Evolutionary conservation across 2,888 invertebrate genomes (phyloP).

Genomic region (Cartodere bifasciata): DNA sequence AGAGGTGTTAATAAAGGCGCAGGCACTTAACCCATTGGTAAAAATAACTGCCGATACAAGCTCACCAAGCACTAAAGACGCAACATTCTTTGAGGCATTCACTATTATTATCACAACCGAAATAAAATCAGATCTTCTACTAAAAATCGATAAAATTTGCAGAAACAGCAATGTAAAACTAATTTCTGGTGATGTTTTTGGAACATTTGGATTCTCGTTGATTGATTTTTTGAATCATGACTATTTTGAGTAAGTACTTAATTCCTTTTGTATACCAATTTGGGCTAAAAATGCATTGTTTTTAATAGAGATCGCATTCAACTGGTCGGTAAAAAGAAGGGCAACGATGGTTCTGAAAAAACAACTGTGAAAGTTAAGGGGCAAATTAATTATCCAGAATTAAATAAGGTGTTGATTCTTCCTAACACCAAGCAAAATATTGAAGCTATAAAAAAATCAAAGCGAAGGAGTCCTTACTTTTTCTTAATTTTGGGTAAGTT

Average conservation of each 20-base stretch:
- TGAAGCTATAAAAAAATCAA: conserved; percentile 44
- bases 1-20: conserved; percentile 64
- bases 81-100: conserved; percentile 60
- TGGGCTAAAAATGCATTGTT: conserved; percentile 6
- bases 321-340: conserved; percentile 38
- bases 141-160: conserved; percentile 65
- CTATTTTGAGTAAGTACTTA: conserved; percentile 64
- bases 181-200: conserved; percentile 85
- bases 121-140: conserved; percentile 54
- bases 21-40: conserved; percentile 88
- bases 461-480: conserved; percentile 59
- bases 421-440: conserved; percentile 31
- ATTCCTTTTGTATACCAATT: conserved; percentile 4
- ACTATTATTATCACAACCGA: conserved; percentile 77
- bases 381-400: conserved; percentile 47
- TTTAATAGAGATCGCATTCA: conserved; percentile 40
- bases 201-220: conserved; percentile 84
- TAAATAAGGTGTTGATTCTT: conserved; percentile 53
- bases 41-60: conserved; percentile 57
- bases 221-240: conserved; percentile 77
- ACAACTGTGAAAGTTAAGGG: conserved; percentile 43
- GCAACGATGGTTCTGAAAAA: conserved; percentile 47
- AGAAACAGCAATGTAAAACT: conserved; percentile 66
- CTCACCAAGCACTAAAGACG: conserved; percentile 50
- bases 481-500: conserved; percentile 54